Evolutionary conservation across 2,113 vertebrate genomes (phyloP).

Genomic region (Embiotoca jacksoni): DNA sequence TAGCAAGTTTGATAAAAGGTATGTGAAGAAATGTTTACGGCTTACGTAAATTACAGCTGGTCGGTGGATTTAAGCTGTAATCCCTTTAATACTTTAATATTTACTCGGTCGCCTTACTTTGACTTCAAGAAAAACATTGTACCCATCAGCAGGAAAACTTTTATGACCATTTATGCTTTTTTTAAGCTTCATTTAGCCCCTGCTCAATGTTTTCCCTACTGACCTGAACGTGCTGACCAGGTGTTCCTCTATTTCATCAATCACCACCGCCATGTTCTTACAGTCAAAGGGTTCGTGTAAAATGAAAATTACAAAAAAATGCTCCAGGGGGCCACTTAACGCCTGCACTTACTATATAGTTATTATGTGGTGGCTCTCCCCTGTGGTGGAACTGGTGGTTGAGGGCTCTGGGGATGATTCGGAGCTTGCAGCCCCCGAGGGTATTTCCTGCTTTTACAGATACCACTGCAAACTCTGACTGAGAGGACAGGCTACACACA

Average conservation of each 20-base stretch:
- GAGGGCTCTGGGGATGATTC: background rate
- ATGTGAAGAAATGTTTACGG: background rate
- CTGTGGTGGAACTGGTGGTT: too few species aligned
- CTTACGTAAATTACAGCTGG: conserved; percentile 1
- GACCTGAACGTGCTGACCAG: conserved; percentile 59
- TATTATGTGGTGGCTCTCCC: conserved; percentile 21
- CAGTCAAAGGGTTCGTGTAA: conserved; percentile 34
- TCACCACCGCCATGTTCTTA: conserved; percentile 27
- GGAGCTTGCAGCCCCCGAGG: background rate
- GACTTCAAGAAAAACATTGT: too few species aligned
- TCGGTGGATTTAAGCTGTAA: background rate
- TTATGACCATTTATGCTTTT: too few species aligned
- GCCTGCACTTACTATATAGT: conserved; percentile 14
- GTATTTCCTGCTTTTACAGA: background rate
- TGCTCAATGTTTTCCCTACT: conserved; percentile 14
- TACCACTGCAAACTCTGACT: too few species aligned
- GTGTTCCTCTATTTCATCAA: conserved; percentile 48
- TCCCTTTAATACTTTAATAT: background rate
- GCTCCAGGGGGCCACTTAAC: conserved; percentile 57
- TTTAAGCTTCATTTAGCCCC: background rate
- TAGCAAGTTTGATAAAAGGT: too few species aligned
- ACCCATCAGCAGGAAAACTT: too few species aligned
- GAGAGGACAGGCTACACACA: too few species aligned
- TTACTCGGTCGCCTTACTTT: background rate
- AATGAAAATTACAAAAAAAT: conserved; percentile 19